Base-by-base conservation (phyloP, 2,797 vertebrate species). In the Megaceryle alcyon region DNA sequence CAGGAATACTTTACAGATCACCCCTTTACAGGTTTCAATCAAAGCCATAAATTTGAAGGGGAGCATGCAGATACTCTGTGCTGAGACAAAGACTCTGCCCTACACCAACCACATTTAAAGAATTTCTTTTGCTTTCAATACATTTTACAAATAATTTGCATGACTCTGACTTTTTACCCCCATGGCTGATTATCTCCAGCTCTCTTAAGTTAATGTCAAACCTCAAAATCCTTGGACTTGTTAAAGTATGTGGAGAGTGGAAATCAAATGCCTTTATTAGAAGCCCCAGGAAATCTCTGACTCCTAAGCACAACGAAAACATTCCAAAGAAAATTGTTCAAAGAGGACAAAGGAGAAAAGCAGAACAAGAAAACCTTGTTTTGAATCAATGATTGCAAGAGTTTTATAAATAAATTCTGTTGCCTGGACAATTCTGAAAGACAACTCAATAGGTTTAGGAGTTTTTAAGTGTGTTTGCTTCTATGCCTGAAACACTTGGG, bases 351-450 rank as follows among this genome's bases (percentile, higher is more conserved):
- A 97, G 83, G 89, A 96, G 96, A 82, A 96, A 92, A 96, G 93
- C 94, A 96, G 96, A 96, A 95, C 94, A 95, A 96, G 96, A 96
- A 96, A 97, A 97, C 95, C 92, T 96, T 97, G 95, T 96, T 96
- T 96, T 95, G 94, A 96, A 95, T 97, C 95, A 94, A 85, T 15
- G 78, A 96, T 92, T 75, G 95, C 20, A 13, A 90, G 96, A 93
- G 96, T 95, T 96, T 96, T 93, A 96, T 96, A 97, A 97, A 96
- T 96, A 97, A 96, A 90, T 96, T 95, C 95, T 96, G 95, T 96
- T 97, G 96, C 95, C 95, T 92, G 91, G 96, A 95, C 94, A 96
- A 95, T 96, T 96, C 22, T 96, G 95, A 96, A 94, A 94, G 96
- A 97, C 96, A 95, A 96, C 90, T 97, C 96, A 95, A 94, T 95